Percentiles rank a stretch among this genome's conserved stretches.
Evolutionary conservation across 2,113 vertebrate species (phyloP).

Genomic region (Myrmecophaga tridactyla): DNA sequence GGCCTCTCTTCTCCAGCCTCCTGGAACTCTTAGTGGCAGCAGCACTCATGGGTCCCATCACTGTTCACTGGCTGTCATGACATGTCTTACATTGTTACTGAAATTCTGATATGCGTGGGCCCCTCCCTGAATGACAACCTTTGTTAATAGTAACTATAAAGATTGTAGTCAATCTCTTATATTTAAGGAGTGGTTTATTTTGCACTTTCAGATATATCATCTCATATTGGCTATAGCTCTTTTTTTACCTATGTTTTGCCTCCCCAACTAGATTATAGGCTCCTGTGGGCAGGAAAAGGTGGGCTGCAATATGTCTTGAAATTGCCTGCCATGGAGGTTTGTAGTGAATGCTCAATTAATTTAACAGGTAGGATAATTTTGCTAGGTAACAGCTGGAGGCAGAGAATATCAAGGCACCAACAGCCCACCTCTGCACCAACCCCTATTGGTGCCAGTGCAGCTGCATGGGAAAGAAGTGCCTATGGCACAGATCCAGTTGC

Average conservation of each 20-base stretch:
- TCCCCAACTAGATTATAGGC: background rate
- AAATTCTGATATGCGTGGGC: background rate
- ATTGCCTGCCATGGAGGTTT: background rate
- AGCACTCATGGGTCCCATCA: accelerated
- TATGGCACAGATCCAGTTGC: background rate
- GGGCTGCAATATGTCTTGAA: background rate
- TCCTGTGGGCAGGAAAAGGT: slow-evolving; percentile 27
- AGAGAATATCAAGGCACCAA: background rate
- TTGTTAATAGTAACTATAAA: background rate
- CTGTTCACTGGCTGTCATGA: background rate
- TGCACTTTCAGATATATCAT: background rate
- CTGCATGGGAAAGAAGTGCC: background rate
- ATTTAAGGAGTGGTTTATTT: background rate
- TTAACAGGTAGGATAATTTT: background rate
- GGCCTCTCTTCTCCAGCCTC: background rate
- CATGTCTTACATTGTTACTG: background rate
- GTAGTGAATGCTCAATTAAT: background rate
- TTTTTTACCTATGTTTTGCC: background rate
- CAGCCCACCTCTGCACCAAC: background rate
- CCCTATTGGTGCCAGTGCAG: background rate
- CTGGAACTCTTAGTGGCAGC: background rate
- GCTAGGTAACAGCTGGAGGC: background rate
- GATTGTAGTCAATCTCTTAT: background rate
- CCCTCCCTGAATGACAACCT: background rate
- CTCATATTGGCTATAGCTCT: background rate